Evolutionary conservation across 2,113 vertebrate species (phyloP).

Genomic region (Atractosteus spatula): DNA sequence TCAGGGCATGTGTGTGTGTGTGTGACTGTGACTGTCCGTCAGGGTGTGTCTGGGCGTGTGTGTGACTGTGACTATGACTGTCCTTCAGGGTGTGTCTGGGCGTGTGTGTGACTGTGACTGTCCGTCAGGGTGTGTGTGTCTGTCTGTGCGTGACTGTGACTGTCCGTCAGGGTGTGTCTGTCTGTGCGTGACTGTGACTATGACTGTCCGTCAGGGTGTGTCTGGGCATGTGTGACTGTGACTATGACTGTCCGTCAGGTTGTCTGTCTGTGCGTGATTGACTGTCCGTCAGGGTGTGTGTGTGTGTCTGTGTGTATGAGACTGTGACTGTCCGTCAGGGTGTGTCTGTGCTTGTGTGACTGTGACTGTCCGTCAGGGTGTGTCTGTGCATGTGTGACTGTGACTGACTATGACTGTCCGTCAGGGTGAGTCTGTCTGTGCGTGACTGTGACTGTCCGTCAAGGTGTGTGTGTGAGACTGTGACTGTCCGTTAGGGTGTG

Average conservation of each 20-base stretch:
- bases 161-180: too few relatives aligned
- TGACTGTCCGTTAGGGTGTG: neutral
- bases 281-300: too few relatives aligned
- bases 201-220: neutral
- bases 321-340: neutral
- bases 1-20: neutral
- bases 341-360: neutral
- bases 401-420: neutral
- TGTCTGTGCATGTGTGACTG: constrained; percentile 12
- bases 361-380: constrained; percentile 1
- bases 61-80: neutral
- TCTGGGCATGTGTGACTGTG: too few relatives aligned
- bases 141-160: neutral
- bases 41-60: constrained; percentile 8
- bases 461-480: neutral
- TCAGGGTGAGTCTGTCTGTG: too few relatives aligned
- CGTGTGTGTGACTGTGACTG: too few relatives aligned
- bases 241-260: neutral
- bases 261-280: neutral
- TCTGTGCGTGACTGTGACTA: neutral
- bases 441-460: too few relatives aligned
- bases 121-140: neutral
- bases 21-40: neutral
- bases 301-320: neutral
- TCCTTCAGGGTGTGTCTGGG: neutral